Evolutionary conservation across 2,113 vertebrate species (phyloP).

Genomic region (Tenebrosternarchus preto): DNA sequence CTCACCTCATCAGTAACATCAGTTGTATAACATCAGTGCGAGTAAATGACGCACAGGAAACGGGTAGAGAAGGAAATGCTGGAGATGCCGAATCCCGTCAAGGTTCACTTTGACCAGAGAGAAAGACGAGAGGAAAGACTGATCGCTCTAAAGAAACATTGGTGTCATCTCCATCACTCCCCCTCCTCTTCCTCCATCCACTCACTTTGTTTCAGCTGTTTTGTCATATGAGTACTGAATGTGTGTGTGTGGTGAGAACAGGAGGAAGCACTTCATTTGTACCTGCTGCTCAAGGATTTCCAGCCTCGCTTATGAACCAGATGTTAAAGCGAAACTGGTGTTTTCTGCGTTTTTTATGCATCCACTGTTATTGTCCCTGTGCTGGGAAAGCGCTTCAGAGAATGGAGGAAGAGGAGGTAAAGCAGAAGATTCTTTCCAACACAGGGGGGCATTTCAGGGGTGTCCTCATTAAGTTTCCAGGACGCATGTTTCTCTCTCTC

Average conservation of each 20-base stretch:
- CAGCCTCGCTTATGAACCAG: no score
- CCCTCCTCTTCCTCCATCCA: neutral
- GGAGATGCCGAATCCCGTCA: conserved; percentile 93
- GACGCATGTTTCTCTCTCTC: neutral
- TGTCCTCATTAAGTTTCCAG: conserved; percentile 87
- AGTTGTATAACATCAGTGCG: conserved; percentile 80
- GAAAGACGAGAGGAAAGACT: conserved; percentile 96
- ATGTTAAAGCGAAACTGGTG: neutral
- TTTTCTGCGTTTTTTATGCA: neutral
- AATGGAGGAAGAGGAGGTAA: conserved; percentile 92
- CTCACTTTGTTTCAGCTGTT: neutral
- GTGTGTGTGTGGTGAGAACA: conserved; percentile 54
- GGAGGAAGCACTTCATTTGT: no score
- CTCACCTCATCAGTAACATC: conserved; percentile 28
- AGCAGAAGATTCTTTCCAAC: conserved; percentile 86
- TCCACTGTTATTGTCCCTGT: neutral
- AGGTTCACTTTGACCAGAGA: conserved; percentile 90
- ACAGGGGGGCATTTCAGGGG: conserved; percentile 94
- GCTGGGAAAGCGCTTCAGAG: conserved; percentile 88
- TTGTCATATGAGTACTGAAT: neutral
- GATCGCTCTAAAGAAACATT: conserved; percentile 88
- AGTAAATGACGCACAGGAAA: conserved; percentile 79
- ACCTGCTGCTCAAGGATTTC: neutral
- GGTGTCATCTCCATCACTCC: conserved; percentile 67
- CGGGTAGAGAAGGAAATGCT: conserved; percentile 94